Evolutionary conservation across 2,888 invertebrate species (phyloP).

Genomic region (Caradrina kadenii): DNA sequence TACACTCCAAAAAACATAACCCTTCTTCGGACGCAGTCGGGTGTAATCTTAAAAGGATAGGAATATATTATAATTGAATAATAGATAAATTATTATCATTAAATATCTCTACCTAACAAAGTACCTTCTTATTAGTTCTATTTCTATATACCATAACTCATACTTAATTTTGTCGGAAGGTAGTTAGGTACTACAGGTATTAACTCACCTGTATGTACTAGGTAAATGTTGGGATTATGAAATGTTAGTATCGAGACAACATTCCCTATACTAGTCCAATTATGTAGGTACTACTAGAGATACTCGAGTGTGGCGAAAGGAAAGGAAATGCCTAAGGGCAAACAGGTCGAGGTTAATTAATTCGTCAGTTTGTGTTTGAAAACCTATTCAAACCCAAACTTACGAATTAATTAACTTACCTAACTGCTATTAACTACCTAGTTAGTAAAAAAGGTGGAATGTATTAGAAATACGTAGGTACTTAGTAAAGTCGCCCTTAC

Average conservation of each 20-base stretch:
- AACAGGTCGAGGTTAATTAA: conserved; percentile 32
- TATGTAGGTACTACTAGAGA: conserved; percentile 9
- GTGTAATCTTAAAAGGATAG: conserved; percentile 40
- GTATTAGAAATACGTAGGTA: no score
- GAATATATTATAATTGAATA: conserved; percentile 23
- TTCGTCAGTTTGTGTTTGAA: conserved; percentile 21
- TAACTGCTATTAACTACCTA: no score
- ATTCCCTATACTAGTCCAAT: conserved; percentile 45
- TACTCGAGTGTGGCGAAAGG: conserved; percentile 42
- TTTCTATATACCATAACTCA: background rate
- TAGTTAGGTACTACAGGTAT: background rate
- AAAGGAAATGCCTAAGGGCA: conserved; percentile 42
- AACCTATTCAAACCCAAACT: no score
- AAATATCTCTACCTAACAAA: background rate
- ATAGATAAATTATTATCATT: conserved; percentile 3
- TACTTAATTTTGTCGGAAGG: background rate
- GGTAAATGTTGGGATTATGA: conserved; percentile 32
- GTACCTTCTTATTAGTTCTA: background rate
- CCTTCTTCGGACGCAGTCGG: no score
- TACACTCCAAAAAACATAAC: no score
- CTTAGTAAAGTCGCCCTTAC: no score
- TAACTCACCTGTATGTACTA: background rate
- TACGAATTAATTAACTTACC: no score
- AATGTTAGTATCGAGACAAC: conserved; percentile 49
- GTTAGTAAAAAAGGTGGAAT: no score